phyloP scores from a whole-genome alignment of 2,113 vertebrate species.

The Neogobius melanostomus region DNA sequence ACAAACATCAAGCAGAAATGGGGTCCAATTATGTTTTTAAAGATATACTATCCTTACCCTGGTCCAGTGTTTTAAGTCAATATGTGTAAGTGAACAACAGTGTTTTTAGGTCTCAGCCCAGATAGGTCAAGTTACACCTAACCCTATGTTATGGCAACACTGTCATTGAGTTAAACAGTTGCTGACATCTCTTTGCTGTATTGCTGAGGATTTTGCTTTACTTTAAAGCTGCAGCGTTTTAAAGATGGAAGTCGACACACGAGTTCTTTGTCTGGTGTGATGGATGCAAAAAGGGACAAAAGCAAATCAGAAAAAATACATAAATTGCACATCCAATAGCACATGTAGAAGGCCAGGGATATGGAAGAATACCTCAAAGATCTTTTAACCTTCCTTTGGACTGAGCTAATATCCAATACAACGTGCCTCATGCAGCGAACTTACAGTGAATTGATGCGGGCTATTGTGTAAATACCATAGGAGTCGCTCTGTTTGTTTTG shows the following conservation, averaged over 20 bases:
- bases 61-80: too few relatives aligned
- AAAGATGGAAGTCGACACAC: too few relatives aligned
- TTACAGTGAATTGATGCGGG: slow-evolving; percentile 26
- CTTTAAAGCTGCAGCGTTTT: too few relatives aligned
- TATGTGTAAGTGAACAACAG: neutral
- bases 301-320: too few relatives aligned
- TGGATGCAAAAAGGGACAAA: too few relatives aligned
- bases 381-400: too few relatives aligned
- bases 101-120: neutral
- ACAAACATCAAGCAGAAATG: neutral
- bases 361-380: too few relatives aligned
- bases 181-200: too few relatives aligned
- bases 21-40: slow-evolving; percentile 4
- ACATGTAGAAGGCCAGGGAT: too few relatives aligned
- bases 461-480: slow-evolving; percentile 57
- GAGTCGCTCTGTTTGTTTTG: slow-evolving; percentile 58
- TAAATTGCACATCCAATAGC: too few relatives aligned
- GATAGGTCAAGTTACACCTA: neutral
- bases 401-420: neutral
- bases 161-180: neutral
- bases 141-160: neutral
- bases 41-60: neutral
- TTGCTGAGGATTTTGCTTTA: too few relatives aligned
- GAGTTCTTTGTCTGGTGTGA: too few relatives aligned
- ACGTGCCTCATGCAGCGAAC: neutral